A percentile compares a stretch with the other conserved stretches of the same genome.
These are phyloP conservation scores for Rhyacophila evoluta DNA, from an alignment of 2,888 invertebrate species.

Conservation along the genomic window DNA sequence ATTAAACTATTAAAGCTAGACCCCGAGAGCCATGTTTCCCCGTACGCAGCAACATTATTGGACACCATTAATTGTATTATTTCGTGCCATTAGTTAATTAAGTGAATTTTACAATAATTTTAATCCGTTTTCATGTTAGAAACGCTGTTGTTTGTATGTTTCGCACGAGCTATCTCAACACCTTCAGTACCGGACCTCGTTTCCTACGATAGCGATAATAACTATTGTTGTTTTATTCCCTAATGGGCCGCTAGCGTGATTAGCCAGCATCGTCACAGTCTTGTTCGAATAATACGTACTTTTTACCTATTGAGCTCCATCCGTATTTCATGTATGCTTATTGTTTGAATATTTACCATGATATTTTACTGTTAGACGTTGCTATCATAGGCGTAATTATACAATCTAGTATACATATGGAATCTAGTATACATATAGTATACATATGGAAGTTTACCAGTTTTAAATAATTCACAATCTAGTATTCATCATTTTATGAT, in stretches of 20 bases:
- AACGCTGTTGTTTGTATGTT: constrained; percentile 13
- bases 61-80: constrained; percentile 24
- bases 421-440: too few relatives aligned
- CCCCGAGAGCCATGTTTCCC: background rate
- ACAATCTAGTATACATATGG: too few relatives aligned
- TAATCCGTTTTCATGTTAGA: constrained; percentile 22
- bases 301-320: background rate
- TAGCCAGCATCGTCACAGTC: background rate
- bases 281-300: background rate
- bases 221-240: constrained; percentile 9
- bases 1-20: constrained; percentile 3
- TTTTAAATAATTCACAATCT: too few relatives aligned
- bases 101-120: constrained; percentile 24
- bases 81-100: constrained; percentile 24
- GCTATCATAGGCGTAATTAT: too few relatives aligned
- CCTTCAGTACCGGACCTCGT: constrained; percentile 22
- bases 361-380: background rate
- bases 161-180: constrained; percentile 22
- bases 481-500: too few relatives aligned
- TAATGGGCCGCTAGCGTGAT: constrained; percentile 3
- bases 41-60: constrained; percentile 10
- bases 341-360: background rate
- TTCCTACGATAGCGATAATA: background rate
- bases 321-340: background rate
- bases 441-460: too few relatives aligned